These are phyloP conservation scores for Amphiprion ocellaris DNA, from an alignment of 2,113 vertebrate species.

Conservation along the genomic window DNA sequence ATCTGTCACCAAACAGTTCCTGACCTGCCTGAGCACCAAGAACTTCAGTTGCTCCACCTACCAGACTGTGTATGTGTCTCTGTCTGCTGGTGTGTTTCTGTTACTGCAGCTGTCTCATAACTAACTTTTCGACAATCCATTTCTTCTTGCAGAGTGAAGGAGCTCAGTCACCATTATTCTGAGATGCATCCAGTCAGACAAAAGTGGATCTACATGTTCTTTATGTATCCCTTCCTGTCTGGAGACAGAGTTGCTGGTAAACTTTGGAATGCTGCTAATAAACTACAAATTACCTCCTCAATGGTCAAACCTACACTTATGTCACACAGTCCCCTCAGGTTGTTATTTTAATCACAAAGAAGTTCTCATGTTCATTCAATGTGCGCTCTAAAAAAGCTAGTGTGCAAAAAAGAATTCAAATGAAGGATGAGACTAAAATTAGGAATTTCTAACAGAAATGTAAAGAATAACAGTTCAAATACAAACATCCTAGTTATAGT, in stretches of 20 bases:
- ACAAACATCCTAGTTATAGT: too few species aligned
- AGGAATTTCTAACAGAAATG: too few species aligned
- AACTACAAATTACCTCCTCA: not conserved
- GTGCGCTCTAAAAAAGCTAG: too few species aligned
- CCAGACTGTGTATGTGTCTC: conserved; percentile 76
- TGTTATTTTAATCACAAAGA: too few species aligned
- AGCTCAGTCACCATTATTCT: conserved; percentile 77
- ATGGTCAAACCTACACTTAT: too few species aligned
- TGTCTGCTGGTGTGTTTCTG: not conserved
- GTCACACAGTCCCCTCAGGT: too few species aligned
- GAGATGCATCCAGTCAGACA: conserved; percentile 76
- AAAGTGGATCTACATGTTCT: conserved; percentile 81
- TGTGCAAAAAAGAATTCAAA: too few species aligned
- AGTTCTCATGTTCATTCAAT: too few species aligned
- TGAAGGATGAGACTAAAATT: too few species aligned
- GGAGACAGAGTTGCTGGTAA: conserved; percentile 73
- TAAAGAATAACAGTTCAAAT: too few species aligned
- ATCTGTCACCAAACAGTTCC: conserved; percentile 77
- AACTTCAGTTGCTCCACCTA: conserved; percentile 85
- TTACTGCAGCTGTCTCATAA: not conserved
- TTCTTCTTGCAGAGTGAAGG: conserved; percentile 64
- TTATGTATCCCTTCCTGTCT: conserved; percentile 85
- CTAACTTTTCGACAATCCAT: not conserved
- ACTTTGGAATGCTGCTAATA: not conserved
- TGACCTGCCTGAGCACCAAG: conserved; percentile 83